Evolutionary conservation across 2,888 invertebrate genomes (phyloP).

Genomic region (Dynastes hyllus): DNA sequence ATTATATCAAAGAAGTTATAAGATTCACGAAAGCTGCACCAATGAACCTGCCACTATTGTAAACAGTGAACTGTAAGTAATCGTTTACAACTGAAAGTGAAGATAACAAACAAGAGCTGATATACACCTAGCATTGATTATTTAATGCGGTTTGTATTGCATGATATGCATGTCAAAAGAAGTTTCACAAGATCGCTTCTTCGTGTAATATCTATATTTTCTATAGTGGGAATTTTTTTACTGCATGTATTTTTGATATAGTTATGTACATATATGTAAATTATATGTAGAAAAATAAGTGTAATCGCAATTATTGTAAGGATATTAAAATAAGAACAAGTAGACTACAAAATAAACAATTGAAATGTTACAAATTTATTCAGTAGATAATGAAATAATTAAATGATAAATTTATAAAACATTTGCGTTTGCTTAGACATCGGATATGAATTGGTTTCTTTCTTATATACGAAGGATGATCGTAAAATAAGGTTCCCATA

Average conservation of each 20-base stretch:
- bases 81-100: constrained; percentile 38
- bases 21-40: not conserved
- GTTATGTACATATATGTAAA: not conserved
- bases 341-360: no score
- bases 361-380: no score
- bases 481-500: no score
- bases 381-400: no score
- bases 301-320: no score
- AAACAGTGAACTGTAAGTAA: constrained; percentile 9
- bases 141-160: constrained; percentile 17
- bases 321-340: no score
- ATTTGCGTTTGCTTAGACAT: no score
- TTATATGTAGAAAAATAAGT: not conserved
- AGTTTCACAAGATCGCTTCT: constrained; percentile 14
- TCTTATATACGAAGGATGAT: no score
- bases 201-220: not conserved
- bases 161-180: constrained; percentile 28
- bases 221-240: constrained; percentile 4
- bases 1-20: no score
- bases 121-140: constrained; percentile 12
- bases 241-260: not conserved
- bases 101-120: constrained; percentile 14
- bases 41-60: not conserved
- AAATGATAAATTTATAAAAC: no score
- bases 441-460: no score